Evolutionary conservation across 2,113 vertebrate genomes (phyloP).

Genomic region (Pelodiscus sinensis): DNA sequence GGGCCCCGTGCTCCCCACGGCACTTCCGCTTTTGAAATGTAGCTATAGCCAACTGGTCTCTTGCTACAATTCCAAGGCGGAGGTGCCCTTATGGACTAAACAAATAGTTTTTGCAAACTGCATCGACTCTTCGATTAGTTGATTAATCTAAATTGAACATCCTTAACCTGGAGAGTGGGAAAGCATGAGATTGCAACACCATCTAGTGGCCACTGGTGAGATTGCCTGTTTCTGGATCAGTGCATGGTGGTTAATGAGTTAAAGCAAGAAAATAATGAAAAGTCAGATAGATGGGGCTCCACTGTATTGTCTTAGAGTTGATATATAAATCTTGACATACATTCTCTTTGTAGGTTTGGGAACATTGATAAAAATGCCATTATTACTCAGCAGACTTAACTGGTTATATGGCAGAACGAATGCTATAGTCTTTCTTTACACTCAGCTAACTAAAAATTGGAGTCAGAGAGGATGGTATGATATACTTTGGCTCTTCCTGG

Average conservation of each 20-base stretch:
- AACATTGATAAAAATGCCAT: neutral
- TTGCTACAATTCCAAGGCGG: too few relatives aligned
- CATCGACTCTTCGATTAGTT: too few relatives aligned
- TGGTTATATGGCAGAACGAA: neutral
- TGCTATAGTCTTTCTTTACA: neutral
- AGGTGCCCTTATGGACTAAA: too few relatives aligned
- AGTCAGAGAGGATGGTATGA: neutral
- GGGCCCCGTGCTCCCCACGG: too few relatives aligned
- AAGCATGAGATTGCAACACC: neutral
- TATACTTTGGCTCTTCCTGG: neutral
- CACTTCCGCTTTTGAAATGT: too few relatives aligned
- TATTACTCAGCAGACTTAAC: neutral
- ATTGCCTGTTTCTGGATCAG: neutral
- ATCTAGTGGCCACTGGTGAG: neutral
- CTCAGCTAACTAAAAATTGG: neutral
- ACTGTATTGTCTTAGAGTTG: neutral
- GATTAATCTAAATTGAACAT: too few relatives aligned
- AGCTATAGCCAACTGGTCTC: too few relatives aligned
- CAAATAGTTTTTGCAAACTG: too few relatives aligned
- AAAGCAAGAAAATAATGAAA: neutral
- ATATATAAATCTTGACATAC: neutral
- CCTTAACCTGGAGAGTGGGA: neutral
- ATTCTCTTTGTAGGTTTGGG: neutral
- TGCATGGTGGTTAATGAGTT: neutral
- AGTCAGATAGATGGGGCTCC: neutral